Base-by-base conservation (phyloP, 2,113 vertebrate genomes). In the Smithornis capensis region DNA sequence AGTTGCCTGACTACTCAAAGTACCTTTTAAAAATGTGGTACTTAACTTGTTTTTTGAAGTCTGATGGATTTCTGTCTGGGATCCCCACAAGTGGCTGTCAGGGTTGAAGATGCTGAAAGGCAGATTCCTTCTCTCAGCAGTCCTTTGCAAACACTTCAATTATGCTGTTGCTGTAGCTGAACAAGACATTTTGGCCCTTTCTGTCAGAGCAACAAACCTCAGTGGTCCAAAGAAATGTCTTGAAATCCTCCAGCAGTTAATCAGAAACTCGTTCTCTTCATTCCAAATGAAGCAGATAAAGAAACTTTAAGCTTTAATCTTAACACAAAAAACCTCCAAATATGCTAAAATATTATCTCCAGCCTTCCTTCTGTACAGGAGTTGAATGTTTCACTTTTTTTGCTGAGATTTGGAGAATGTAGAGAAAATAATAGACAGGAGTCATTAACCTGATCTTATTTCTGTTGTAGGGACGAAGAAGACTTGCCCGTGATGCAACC, bases 381-480 rank as follows among this genome's bases (percentile, higher is more conserved):
- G 14, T 28, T 53, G 40, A 21, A 3, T 18, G 13, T 74, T 12
- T 45, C 13, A 33, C 3, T 74, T 25, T 17, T 18, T 25, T 42
- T 68, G 24, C 59, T 85, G 83, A 35, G 31, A 7, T 68, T 68
- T 90, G 65, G 28, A 67, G 75, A n/a, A 12, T 59, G 1, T n/a
- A 11, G 11, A 37, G 65, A 82, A 49, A 52, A 44, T 17, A 84
- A 13, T 7, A 37, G 47, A 12, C 40, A 83, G 33, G 28, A 68
- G 52, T 74, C 44, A 12, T 44, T 79, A 45, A 90, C 49, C 5
- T 14, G 55, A 33, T 88, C 5, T 44, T 19, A 2, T 37, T 73
- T 77, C 17, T 89, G 4, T 90, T 53, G 21, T 71, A 99, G 99
- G 99, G 98, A 83, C 98, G 98, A 86, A 98, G 99, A 92, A 96